Base-by-base conservation (phyloP, 2,888 invertebrate genomes). In the Idaea aversata region DNA sequence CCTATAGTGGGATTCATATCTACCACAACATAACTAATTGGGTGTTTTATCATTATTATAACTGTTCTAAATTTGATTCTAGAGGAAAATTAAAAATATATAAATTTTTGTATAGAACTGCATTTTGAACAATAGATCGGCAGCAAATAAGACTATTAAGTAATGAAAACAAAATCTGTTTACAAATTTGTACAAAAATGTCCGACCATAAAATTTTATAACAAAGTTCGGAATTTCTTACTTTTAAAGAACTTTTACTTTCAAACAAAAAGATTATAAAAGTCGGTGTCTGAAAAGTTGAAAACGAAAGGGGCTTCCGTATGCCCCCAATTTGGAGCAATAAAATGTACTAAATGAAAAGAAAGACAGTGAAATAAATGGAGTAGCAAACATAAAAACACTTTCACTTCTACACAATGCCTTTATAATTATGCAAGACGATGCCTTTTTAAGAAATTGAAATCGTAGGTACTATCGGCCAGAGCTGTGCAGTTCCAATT, bases 371-470 rank as follows among this genome's bases (percentile, higher is more conserved):
- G 13, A 47, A 47, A 47, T 47, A 47, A 47, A 47, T 47, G 47
- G 47, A 47, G 47, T 47, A 47, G 7, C 47, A 47, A 83, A 73
- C 65, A 81, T 79, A 81, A 83, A 79, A 75, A 77, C 79, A 88
- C 90, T 90, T 90, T 90, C 87, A 83, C 84, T 86, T 83, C 80
- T 81, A 79, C 69, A 77, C 79, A 76, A 68, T 70, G 68, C 57
- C 60, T 62, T 59, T 25, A 58, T 72, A 72, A 73, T 75, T 77
- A 77, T 77, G 77, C 76, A 78, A 77, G 70, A 64, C 66, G 66
- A 68, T 68, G 69, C 74, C 72, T 71, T 73, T 69, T 68, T 2
- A 10, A 47, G 47, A 47, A 7, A 47, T 47, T 47, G 47, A 47
- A 47, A 47, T 47, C 47, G 7, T 47, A 47, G 2, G 13, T 47